Base-by-base conservation (phyloP, 2,797 vertebrate genomes). In the Acrossocheilus wenchowensis region DNA sequence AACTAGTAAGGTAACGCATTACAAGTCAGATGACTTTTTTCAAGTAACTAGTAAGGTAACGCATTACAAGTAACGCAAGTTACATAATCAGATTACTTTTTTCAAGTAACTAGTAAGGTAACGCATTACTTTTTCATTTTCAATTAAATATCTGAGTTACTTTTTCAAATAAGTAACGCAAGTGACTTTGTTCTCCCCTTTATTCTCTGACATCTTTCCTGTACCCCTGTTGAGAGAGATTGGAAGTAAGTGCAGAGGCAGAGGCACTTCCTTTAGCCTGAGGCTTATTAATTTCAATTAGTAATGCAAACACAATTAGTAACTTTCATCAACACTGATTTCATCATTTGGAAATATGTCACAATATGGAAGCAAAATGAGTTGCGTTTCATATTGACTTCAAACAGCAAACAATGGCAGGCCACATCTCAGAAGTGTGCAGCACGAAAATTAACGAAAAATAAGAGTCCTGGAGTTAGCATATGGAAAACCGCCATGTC, bases 321-420 rank as follows among this genome's bases (percentile, higher is more conserved):
- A 30, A 64, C 26, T 64, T 64, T 30, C 15, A 15, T 30, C 15
- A 34, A 36, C 64, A 36, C 30, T 36, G 64, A 68, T 19, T 68
- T 68, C 7, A 19, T 36, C 3, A 39, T 57, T 39, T n/a, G 50
- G 34, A 57, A 78, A 57, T 21, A 77, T 39, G 30, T 39, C 21
- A 39, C 34, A 77, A 77, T 54, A 36, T 77, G 30, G 30, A 77
- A 30, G 30, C 34, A 26, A 82, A 71, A 54, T 82, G 1, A 15
- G 48, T 57, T 57, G n/a, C 12, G 23, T 73, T 43, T 80, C 69
- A 87, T 75, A 71, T 68, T 34, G 57, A 68, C 57, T 81, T 85
- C 23, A 71, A 73, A 81, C 71, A 75, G 45, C n/a, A 30, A 75
- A 85, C 72, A 64, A 69, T 66, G 26, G n/a, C 43, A 45, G 34